phyloP scores from a whole-genome alignment of 2,113 vertebrate genomes.

The Dipodomys merriami region DNA sequence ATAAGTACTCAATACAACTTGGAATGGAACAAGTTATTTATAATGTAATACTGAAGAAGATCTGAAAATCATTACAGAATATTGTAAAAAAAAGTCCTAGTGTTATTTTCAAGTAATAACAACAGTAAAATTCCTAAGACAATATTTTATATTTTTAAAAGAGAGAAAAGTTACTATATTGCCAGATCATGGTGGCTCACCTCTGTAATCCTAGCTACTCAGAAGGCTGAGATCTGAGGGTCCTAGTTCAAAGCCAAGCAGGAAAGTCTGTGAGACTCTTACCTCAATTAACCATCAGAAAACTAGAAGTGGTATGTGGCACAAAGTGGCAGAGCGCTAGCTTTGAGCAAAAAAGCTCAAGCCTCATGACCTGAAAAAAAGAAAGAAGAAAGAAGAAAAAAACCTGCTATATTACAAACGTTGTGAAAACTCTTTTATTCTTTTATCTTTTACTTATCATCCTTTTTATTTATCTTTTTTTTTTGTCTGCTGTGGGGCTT shows the following conservation, averaged over 20 bases:
- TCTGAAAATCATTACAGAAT: background rate
- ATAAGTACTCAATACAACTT: background rate
- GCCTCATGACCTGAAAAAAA: too few relatives aligned
- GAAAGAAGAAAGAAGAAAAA: too few relatives aligned
- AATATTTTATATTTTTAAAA: background rate
- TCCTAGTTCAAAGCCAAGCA: too few relatives aligned
- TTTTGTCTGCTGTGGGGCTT: too few relatives aligned
- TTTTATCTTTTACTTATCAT: conserved; percentile 22
- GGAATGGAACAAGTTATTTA: background rate
- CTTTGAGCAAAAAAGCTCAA: too few relatives aligned
- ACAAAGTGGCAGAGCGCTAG: too few relatives aligned
- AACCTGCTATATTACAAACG: background rate
- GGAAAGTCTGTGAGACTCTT: too few relatives aligned
- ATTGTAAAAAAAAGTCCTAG: background rate
- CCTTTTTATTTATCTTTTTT: too few relatives aligned
- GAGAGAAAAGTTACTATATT: background rate
- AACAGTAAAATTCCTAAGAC: background rate
- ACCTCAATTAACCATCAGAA: too few relatives aligned
- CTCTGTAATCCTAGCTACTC: too few relatives aligned
- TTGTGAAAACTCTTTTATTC: background rate
- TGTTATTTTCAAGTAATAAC: background rate
- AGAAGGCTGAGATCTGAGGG: too few relatives aligned
- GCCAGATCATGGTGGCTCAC: background rate
- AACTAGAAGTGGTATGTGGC: too few relatives aligned
- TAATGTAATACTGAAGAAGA: background rate